A percentile compares a stretch with the other conserved stretches of the same genome.
These are phyloP conservation scores for Synodontis membranacea DNA, from an alignment of 2,113 vertebrate species.

Conservation along the genomic window DNA sequence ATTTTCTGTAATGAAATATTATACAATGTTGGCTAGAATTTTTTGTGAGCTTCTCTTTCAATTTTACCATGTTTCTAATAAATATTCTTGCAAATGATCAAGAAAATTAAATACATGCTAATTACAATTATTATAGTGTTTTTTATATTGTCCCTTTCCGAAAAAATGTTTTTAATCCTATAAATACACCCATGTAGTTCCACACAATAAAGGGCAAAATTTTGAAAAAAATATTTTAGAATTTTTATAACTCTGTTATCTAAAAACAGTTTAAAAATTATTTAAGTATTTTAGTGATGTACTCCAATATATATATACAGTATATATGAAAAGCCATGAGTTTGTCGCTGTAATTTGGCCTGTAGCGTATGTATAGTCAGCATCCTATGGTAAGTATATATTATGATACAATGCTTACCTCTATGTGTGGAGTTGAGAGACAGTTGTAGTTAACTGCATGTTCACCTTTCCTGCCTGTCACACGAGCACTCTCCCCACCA, in stretches of 20 bases:
- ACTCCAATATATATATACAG: background rate
- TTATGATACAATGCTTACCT: slow-evolving; percentile 51
- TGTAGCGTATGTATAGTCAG: background rate
- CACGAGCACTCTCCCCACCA: background rate
- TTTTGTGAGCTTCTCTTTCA: background rate
- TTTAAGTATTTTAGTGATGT: background rate
- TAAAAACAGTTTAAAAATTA: background rate
- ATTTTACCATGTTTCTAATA: background rate
- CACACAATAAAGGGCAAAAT: background rate
- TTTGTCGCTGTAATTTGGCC: background rate
- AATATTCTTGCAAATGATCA: background rate
- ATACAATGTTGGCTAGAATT: background rate
- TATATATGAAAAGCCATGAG: background rate
- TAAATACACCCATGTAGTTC: background rate
- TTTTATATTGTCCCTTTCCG: background rate
- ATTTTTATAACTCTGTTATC: background rate
- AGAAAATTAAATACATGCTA: background rate
- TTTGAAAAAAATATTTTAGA: background rate
- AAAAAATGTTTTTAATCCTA: background rate
- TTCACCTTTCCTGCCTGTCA: slow-evolving; percentile 8
- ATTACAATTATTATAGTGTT: background rate
- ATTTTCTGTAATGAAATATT: background rate
- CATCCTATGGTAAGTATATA: background rate
- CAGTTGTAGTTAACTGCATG: background rate
- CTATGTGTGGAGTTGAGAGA: slow-evolving; percentile 7